Conservation (phyloP, 2,888 invertebrate genomes). For the Oxyteleia sp. region DNA sequence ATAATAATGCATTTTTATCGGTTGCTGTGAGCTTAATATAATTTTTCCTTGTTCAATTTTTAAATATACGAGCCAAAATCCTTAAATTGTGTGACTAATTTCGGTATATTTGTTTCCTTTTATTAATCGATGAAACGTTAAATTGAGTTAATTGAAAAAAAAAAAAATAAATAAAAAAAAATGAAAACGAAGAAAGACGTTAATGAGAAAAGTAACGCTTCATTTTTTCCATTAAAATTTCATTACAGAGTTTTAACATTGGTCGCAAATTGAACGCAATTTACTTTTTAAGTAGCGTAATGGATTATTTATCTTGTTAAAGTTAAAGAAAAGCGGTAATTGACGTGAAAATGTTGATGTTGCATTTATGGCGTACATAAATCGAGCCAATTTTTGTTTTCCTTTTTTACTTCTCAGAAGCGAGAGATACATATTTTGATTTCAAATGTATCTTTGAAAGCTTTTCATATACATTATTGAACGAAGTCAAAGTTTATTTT, state of each 20-base stretch:
- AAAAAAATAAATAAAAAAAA: background rate
- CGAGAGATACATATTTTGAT: too few species aligned
- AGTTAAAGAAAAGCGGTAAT: too few species aligned
- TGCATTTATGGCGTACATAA: background rate
- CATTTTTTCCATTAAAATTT: slow-evolving; percentile 20
- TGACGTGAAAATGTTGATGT: too few species aligned
- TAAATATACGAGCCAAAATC: too few species aligned
- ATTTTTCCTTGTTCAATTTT: slow-evolving; percentile 21
- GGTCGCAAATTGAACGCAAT: slow-evolving; percentile 6
- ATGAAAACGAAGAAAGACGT: background rate
- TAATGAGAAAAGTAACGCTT: slow-evolving; percentile 19
- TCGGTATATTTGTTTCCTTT: background rate
- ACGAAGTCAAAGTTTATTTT: slow-evolving; percentile 21
- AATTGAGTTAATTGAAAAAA: too few species aligned
- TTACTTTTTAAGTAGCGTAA: background rate
- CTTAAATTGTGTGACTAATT: background rate
- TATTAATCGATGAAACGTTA: background rate
- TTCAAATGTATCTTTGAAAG: too few species aligned
- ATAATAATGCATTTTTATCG: slow-evolving; percentile 52
- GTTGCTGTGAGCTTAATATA: slow-evolving; percentile 34
- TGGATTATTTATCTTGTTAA: slow-evolving; percentile 5
- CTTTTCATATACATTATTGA: background rate
- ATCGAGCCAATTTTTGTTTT: too few species aligned
- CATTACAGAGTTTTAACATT: slow-evolving; percentile 20
- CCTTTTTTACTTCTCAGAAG: too few species aligned